Base-by-base conservation (phyloP, 2,797 vertebrate species). In the Mus minutoides region DNA sequence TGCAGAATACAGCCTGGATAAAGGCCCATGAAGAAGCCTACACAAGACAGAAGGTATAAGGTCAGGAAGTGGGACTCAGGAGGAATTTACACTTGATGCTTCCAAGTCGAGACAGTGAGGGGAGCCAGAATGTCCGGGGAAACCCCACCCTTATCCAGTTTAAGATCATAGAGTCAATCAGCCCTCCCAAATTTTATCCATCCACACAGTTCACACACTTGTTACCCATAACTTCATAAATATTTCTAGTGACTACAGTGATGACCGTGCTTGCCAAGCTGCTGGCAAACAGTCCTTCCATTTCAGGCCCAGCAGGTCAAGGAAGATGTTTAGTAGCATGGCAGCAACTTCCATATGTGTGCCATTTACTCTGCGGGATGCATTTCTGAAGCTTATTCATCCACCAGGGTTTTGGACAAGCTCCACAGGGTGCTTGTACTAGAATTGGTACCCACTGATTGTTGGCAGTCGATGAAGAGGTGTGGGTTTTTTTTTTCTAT, bases 401-500 rank as follows among this genome's bases (percentile, higher is more conserved):
- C 99, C 0, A 99, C 99, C 2, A 99, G 99, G 0, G 99, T 99
- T 49, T 99, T 99, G 76, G 99, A 99, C 1, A 88, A 99, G 98
- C 97, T 99, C 99, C 85, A 99, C 99, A 21, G 98, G 99, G 97
- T 99, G 99, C 96, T 99, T 99, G 98, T 99, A 99, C 91, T 99
- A 98, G 31, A 99, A 99, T 29, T 99, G 99, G 98, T 99, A 99
- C 5, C 99, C 98, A 0, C 98, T 99, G 6, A 96, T 71, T 0
- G 99, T 98, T 0, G 99, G 98, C 54, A 99, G 98, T 52, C n/a
- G n/a, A 98, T 98, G 0, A 99, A 99, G 54, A 99, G 98, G 85
- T 99, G n/a, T n/a, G n/a, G n/a, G 98, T 98, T 99, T 98, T 99
- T 29, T 49, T 49, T 49, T 11, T 49, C 49, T 49, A 49, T 49